Percentiles rank a stretch among this genome's conserved stretches.
These are phyloP conservation scores for Zaprionus lachaisei DNA, from an alignment of 1,140 invertebrate genomes.

Conservation along the genomic window DNA sequence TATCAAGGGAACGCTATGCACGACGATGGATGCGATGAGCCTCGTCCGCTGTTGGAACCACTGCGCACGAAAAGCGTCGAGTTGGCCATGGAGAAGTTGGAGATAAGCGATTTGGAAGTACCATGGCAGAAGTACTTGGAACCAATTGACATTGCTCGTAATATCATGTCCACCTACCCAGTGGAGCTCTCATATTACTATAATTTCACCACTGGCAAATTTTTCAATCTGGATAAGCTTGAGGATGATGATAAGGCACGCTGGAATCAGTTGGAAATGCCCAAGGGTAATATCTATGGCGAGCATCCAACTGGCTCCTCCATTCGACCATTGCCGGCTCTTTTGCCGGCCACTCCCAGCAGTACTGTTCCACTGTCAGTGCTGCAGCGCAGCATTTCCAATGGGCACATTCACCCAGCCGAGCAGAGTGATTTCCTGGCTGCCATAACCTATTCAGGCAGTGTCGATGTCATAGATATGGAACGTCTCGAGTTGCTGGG, in stretches of 20 bases:
- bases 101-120: slow-evolving; percentile 48
- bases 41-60: slow-evolving; percentile 55
- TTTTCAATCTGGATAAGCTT: slow-evolving; percentile 42
- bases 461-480: slow-evolving; percentile 92
- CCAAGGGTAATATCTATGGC: slow-evolving; percentile 39
- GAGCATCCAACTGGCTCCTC: neutral
- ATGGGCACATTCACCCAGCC: slow-evolving; percentile 48
- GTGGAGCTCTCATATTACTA: slow-evolving; percentile 90
- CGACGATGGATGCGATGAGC: slow-evolving; percentile 42
- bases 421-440: slow-evolving; percentile 85
- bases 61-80: slow-evolving; percentile 54
- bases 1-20: slow-evolving; percentile 62
- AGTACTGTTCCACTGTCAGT: slow-evolving; percentile 31
- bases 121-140: slow-evolving; percentile 87
- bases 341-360: slow-evolving; percentile 15
- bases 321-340: slow-evolving; percentile 18
- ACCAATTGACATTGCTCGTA: slow-evolving; percentile 87
- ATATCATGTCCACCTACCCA: slow-evolving; percentile 86
- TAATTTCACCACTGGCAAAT: slow-evolving; percentile 48
- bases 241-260: slow-evolving; percentile 50
- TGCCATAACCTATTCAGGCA: slow-evolving; percentile 90
- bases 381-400: slow-evolving; percentile 46
- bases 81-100: slow-evolving; percentile 25
- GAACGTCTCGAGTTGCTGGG: slow-evolving; percentile 94
- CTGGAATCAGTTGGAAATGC: slow-evolving; percentile 72